Base-by-base conservation (phyloP, 2,888 invertebrate species). In the Oegoconia quadripuncta region DNA sequence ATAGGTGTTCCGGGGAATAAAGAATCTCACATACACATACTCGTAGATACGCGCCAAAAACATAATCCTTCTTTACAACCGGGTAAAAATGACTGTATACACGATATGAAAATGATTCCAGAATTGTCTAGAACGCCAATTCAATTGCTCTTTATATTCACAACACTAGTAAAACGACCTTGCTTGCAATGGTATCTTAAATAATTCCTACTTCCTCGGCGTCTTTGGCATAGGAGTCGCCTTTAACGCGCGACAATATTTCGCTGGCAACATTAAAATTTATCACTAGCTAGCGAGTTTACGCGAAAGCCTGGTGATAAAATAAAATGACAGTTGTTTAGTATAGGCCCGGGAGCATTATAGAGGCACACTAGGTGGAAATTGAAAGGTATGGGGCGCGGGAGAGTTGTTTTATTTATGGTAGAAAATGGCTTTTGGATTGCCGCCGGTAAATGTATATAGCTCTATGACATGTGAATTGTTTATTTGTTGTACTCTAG, bases 281-380 rank as follows among this genome's bases (percentile, higher is more conserved):
- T 82, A 87, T 84, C 75, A 74, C 80, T 65, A 70, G 64, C 70
- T 65, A 66, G 71, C 59, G 78, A 79, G 73, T 83, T 80, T 81
- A 82, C 81, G 74, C 66, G 71, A 64, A 77, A 83, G 80, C 77
- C 74, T 55, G 81, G 86, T 78, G 77, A 84, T 86, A 86, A 87
- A 87, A 86, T 84, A 86, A 84, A 84, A 86, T 83, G 86, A 84
- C 86, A 84, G 82, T 87, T 86, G 86, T 86, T 87, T 87, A 87
- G 81, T 80, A 76, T 62, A 71, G 79, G 64, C 77, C 52, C 73
- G 83, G 86, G 86, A 80, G 75, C 77, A 76, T 74, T 13, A 35
- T 15, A 17, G 35, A 39, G 31, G 45, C 37, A 39, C 55, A 69
- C 65, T 73, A 74, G 72, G 74, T 73, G 70, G 74, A 80, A 83